Conservation (phyloP, 2,797 vertebrate species). For the Loris lydekkerianus region DNA sequence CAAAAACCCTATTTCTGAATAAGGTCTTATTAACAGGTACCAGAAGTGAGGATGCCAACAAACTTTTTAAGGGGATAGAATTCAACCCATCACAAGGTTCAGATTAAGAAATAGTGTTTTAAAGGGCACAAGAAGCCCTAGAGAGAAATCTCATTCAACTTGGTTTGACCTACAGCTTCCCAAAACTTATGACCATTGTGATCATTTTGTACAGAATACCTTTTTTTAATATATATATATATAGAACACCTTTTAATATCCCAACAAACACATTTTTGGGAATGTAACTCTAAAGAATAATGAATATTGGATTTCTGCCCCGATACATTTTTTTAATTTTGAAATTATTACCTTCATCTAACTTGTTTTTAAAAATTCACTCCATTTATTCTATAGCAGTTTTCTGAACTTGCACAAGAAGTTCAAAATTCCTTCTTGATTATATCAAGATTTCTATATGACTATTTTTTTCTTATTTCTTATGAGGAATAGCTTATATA, state of each 20-base stretch:
- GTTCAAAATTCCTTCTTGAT: neutral
- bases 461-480: neutral
- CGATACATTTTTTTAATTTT: slow-evolving; percentile 43
- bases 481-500: neutral
- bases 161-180: neutral
- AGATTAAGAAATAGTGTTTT: neutral
- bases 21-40: too few relatives aligned
- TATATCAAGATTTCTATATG: neutral
- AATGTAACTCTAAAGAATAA: neutral
- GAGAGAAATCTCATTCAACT: neutral
- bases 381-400: slow-evolving; percentile 56
- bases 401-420: slow-evolving; percentile 52
- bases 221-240: too few relatives aligned
- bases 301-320: neutral
- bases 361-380: slow-evolving; percentile 32
- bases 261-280: neutral
- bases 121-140: neutral
- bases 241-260: neutral
- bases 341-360: neutral
- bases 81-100: neutral
- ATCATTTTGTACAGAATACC: slow-evolving; percentile 6
- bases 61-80: neutral
- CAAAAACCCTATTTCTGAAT: neutral
- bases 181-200: neutral
- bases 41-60: neutral